Percentiles rank a stretch among this genome's conserved stretches.
Evolutionary conservation across 1,140 invertebrate species (phyloP).

Genomic region (Adelges cooleyi): DNA sequence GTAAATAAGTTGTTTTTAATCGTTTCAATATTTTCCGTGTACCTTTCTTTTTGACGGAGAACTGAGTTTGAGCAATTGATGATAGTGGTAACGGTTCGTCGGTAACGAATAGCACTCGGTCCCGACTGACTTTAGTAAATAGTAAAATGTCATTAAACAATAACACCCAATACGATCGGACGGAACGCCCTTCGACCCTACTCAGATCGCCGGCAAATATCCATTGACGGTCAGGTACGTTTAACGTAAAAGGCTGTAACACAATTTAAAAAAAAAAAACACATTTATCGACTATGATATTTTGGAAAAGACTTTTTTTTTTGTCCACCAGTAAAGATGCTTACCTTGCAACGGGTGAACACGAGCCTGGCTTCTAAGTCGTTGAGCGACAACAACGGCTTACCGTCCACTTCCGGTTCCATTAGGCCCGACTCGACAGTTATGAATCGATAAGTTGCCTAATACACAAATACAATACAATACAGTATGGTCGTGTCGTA

Average conservation of each 20-base stretch:
- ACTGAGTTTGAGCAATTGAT: conserved; percentile 66
- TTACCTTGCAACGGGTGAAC: conserved; percentile 71
- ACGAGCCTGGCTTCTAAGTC: conserved; percentile 71
- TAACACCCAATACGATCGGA: conserved; percentile 70
- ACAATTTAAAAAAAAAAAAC: not conserved
- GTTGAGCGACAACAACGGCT: conserved; percentile 62
- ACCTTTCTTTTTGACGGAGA: conserved; percentile 73
- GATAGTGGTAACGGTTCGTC: conserved; percentile 68
- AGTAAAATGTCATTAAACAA: conserved; percentile 70
- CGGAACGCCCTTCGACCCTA: conserved; percentile 64
- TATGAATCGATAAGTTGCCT: conserved; percentile 56
- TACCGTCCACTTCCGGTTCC: conserved; percentile 67
- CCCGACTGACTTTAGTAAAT: conserved; percentile 70
- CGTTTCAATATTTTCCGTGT: no score
- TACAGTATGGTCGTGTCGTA: no score
- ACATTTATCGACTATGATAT: no score
- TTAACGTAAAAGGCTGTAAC: conserved; percentile 62
- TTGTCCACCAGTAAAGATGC: conserved; percentile 27
- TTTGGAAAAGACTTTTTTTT: no score
- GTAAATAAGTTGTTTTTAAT: no score
- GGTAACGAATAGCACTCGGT: conserved; percentile 70
- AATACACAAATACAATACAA: not conserved
- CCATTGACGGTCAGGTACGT: conserved; percentile 69
- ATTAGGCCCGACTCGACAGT: conserved; percentile 67
- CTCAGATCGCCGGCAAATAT: conserved; percentile 72